These are phyloP conservation scores for Orius insidiosus DNA, from an alignment of 1,140 invertebrate species.

Conservation along the genomic window DNA sequence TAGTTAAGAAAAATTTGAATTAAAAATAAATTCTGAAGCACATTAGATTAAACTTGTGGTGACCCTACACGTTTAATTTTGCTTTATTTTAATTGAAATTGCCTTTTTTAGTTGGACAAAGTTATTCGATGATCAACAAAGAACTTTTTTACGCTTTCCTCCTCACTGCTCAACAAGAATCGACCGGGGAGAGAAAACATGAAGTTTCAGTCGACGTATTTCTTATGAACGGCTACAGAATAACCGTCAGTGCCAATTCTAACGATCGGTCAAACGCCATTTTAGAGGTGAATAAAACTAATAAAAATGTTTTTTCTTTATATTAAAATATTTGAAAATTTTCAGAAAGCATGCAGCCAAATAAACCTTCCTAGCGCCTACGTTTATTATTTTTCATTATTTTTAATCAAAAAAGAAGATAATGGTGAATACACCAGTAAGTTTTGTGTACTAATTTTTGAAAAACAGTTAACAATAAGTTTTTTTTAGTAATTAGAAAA, in stretches of 20 bases:
- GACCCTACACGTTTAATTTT: too few relatives aligned
- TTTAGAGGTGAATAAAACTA: conserved; percentile 37
- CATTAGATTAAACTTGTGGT: too few relatives aligned
- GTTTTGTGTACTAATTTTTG: conserved; percentile 18
- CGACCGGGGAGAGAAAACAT: conserved; percentile 45
- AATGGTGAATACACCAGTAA: conserved; percentile 46
- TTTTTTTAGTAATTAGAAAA: conserved; percentile 54
- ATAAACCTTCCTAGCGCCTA: conserved; percentile 60
- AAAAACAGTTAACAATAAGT: conserved; percentile 14
- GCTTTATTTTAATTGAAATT: conserved; percentile 16
- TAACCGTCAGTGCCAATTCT: conserved; percentile 60
- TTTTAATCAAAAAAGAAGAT: conserved; percentile 59
- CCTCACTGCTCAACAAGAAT: conserved; percentile 79
- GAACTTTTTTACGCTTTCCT: conserved; percentile 74
- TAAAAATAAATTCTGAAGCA: not conserved
- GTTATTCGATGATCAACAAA: conserved; percentile 53
- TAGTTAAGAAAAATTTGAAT: too few relatives aligned
- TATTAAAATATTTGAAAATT: conserved; percentile 20
- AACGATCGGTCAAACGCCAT: conserved; percentile 67
- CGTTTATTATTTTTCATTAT: conserved; percentile 75
- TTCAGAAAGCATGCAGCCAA: conserved; percentile 53
- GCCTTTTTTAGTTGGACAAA: conserved; percentile 69
- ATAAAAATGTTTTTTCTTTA: too few relatives aligned
- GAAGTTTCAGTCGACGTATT: conserved; percentile 64
- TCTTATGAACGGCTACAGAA: conserved; percentile 68